phyloP scores from a whole-genome alignment of 2,797 vertebrate genomes.

The Pseudochromis fuscus region DNA sequence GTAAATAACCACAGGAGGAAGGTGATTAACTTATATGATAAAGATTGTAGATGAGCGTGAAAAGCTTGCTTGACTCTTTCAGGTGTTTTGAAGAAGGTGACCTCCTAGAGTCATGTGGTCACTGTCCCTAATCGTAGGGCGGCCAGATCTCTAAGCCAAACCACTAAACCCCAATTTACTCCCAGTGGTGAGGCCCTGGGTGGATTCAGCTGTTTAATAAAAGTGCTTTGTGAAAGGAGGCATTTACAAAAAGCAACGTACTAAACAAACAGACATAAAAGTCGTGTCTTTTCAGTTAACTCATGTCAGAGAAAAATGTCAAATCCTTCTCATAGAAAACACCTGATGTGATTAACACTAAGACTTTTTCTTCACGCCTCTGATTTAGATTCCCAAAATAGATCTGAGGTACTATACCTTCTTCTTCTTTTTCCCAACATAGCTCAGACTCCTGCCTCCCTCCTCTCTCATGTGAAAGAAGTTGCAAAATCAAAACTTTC shows the following conservation, averaged over 20 bases:
- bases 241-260: background rate
- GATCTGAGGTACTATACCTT: background rate
- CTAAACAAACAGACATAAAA: background rate
- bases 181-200: background rate
- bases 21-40: no score
- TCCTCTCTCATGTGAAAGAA: constrained; percentile 8
- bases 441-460: background rate
- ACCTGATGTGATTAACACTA: no score
- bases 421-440: background rate
- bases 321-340: no score
- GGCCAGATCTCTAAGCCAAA: background rate
- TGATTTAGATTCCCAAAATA: no score
- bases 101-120: background rate
- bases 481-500: constrained; percentile 20
- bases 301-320: background rate
- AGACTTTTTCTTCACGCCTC: no score
- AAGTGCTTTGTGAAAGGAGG: no score
- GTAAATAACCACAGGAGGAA: no score
- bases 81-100: no score
- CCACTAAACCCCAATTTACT: background rate
- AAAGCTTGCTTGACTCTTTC: background rate
- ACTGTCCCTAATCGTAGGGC: background rate
- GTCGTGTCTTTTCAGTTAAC: background rate
- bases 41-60: background rate
- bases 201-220: no score